Evolutionary conservation across 2,888 invertebrate species (phyloP).

Genomic region (Pherbina coryleti): DNA sequence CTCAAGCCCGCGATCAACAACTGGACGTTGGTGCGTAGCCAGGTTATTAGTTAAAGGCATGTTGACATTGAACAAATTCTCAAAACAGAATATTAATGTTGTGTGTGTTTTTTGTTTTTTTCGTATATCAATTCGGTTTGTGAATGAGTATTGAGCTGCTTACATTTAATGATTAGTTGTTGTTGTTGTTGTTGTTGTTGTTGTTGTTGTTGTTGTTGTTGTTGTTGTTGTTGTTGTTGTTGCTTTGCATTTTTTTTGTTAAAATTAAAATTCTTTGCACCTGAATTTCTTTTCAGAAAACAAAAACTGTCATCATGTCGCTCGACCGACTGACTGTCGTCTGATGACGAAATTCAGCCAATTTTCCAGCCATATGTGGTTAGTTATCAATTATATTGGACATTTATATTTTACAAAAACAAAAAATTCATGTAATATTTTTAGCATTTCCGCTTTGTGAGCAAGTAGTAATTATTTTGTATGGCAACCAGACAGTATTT

Average conservation of each 20-base stretch:
- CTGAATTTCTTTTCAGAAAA: neutral
- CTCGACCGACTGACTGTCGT: neutral
- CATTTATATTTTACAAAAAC: neutral
- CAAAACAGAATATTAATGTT: slow-evolving; percentile 15
- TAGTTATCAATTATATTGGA: neutral
- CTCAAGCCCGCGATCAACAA: neutral
- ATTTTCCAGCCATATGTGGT: slow-evolving; percentile 8
- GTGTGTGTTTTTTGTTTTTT: neutral
- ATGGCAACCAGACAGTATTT: neutral
- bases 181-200: neutral
- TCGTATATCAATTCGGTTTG: neutral
- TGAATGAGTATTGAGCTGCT: neutral
- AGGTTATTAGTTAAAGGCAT: slow-evolving; percentile 14
- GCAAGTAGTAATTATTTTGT: neutral
- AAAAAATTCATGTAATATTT: neutral
- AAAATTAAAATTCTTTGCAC: slow-evolving; percentile 22
- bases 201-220: neutral
- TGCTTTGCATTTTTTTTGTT: neutral
- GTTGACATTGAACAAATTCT: slow-evolving; percentile 14
- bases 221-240: neutral
- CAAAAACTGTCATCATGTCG: slow-evolving; percentile 15
- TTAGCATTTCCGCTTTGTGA: slow-evolving; percentile 20
- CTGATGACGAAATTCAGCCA: slow-evolving; percentile 13
- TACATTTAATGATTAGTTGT: neutral
- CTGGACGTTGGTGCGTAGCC: neutral